Evolutionary conservation across 2,888 invertebrate species (phyloP).

Genomic region (Drosophila mimetica): DNA sequence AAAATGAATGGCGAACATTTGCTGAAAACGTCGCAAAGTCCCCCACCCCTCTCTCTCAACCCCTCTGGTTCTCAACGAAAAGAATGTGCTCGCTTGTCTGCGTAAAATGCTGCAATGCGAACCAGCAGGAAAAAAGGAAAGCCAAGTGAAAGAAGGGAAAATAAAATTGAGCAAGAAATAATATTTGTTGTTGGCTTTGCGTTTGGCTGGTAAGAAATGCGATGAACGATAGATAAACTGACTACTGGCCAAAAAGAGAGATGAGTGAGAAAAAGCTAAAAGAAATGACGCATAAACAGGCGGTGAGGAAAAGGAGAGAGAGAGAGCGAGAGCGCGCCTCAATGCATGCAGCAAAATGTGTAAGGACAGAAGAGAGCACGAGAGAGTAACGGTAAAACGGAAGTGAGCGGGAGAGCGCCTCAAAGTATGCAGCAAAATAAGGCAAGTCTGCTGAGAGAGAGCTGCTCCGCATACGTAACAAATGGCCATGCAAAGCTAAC

Average conservation of each 20-base stretch:
- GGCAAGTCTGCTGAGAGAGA: constrained; percentile 3
- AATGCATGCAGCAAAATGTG: constrained; percentile 51
- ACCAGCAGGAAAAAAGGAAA: constrained; percentile 45
- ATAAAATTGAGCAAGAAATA: constrained; percentile 38
- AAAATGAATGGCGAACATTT: constrained; percentile 50
- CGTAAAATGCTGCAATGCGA: constrained; percentile 78
- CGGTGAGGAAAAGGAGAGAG: constrained; percentile 10
- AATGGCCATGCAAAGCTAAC: constrained; percentile 71
- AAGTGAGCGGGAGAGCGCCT: constrained; percentile 29
- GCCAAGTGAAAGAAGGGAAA: constrained; percentile 22
- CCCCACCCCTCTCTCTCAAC: constrained; percentile 6
- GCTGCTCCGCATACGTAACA: constrained; percentile 49
- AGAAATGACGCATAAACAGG: constrained; percentile 74
- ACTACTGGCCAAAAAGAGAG: constrained; percentile 14
- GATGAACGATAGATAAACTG: constrained; percentile 18
- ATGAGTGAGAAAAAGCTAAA: constrained; percentile 39
- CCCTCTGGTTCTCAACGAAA: constrained; percentile 6
- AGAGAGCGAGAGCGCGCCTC: constrained; percentile 23
- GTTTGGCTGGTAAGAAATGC: constrained; percentile 65
- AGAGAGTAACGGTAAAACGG: background rate
- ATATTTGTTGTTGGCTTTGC: constrained; percentile 40
- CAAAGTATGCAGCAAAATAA: constrained; percentile 55
- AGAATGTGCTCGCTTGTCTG: constrained; percentile 51
- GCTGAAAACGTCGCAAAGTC: constrained; percentile 53
- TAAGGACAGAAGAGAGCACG: constrained; percentile 8